Base-by-base conservation (phyloP, 2,888 invertebrate species). In the Hetaerina titia region DNA sequence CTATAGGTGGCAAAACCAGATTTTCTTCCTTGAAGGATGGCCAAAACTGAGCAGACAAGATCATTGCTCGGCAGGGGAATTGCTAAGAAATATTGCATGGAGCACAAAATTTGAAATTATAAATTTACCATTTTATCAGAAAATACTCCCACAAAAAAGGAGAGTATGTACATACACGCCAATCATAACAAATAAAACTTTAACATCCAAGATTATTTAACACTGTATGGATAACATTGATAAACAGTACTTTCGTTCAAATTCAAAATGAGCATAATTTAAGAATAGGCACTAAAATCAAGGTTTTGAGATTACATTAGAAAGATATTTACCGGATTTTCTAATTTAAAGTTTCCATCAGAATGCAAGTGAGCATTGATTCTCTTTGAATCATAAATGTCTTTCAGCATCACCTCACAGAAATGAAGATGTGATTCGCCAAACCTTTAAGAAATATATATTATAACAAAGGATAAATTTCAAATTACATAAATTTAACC, bases 41-140 rank as follows among this genome's bases (percentile, higher is more conserved):
- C 99, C 99, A 99, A 97, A 99, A 99, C 96, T 99, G 99, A 2
- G 99, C 99, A 0, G 99, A 99, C n/a, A 99, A 97, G 96, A 99
- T 99, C 97, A 99, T 98, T 1, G 99, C 98, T 96, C 98, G 98
- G 60, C 98, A 97, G 57, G 98, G 97, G 95, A 98, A 98, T 89
- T 97, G 97, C 96, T 98, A 96, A 0, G 19, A 74, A n/a, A 89
- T 45, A 92, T 31, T 13, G 25, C 25, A 31, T 5, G 2, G 19
- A 96, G 95, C 56, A 88, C 17, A 95, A 95, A 81, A 45, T 45
- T 45, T 45, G 45, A 45, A 94, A 89, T 92, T 63, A 22, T 22
- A 87, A 9, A 13, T 87, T 87, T 92, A 57, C 31, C 94, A 90
- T n/a, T 22, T 7, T 11, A 64, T 19, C 7, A 64, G 19, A 45